Evolutionary conservation across 2,797 vertebrate species (phyloP), one percentile per base, ranked within the genome.

Genomic region (Catostomus latipinnis): DNA sequence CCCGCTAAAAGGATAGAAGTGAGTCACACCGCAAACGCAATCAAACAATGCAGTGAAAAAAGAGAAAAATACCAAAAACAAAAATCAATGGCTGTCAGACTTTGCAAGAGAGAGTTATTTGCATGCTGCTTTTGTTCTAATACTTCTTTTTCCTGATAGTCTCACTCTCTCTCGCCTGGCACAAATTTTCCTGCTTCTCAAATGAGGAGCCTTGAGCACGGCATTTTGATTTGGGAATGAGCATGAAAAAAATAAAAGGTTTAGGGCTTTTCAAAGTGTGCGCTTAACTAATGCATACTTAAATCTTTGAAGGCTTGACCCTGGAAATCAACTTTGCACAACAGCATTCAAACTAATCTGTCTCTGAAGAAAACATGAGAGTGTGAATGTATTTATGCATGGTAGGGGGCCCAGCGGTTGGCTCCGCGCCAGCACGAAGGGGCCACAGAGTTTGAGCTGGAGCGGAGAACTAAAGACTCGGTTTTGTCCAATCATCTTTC

Each of bases 41-140:
- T 75, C 57, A 65, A 80, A 82, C 85, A 88, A 82, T 86, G 74
- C 74, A 16, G 48, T 45, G 56, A 85, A 83, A 83, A 75, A 56
- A 52, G 34, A 34, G 34, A 34, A 2, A 34, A 34, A 34, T 34
- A 4, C 34, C 1, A 34, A 34, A 34, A 34, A 34, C 50, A 34
- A 67, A 78, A 81, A 84, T 83, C 83, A 82, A 84, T 82, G 61
- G 71, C 46, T 67, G 71, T 81, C 85, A 83, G 58, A 78, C 58
- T 79, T 62, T 76, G 81, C 72, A 74, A 52, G 34, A 18, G 74
- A 46, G 71, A 83, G 67, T 74, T 74, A 78, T 83, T 83, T 65
- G 53, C 79, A 75, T 63, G 54, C 65, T 22, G 74, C 66, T 67
- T 80, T 10, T 43, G 18, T 67, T 58, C 63, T 58, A 12, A 62